Evolutionary conservation across 2,888 invertebrate species (phyloP).

Genomic region (Eupeodes latifasciatus): DNA sequence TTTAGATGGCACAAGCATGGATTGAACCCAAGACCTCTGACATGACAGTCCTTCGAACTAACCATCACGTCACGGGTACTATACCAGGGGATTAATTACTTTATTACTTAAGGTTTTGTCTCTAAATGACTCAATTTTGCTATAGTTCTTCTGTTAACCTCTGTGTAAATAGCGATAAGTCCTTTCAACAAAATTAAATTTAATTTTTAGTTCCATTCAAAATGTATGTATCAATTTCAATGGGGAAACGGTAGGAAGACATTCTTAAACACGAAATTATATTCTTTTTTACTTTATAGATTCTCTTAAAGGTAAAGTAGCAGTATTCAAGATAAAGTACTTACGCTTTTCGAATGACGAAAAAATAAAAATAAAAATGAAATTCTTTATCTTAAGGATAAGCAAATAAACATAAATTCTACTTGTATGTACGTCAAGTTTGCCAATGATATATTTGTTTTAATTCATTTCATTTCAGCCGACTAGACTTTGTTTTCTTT

Average conservation of each 20-base stretch:
- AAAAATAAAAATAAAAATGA: constrained; percentile 15
- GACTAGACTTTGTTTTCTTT: constrained; percentile 38
- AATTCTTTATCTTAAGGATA: constrained; percentile 31
- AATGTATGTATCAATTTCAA: constrained; percentile 42
- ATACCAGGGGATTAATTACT: too few relatives aligned
- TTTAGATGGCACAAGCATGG: too few relatives aligned
- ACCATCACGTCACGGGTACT: too few relatives aligned
- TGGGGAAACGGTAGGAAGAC: not conserved
- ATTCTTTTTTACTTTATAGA: constrained; percentile 38
- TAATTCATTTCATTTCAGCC: constrained; percentile 20
- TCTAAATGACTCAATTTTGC: too few relatives aligned
- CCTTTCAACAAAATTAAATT: constrained; percentile 33
- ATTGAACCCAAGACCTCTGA: too few relatives aligned
- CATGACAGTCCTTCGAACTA: too few relatives aligned
- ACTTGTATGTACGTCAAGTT: constrained; percentile 11
- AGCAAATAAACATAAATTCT: constrained; percentile 62
- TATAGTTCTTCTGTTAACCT: not conserved
- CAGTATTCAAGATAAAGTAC: not conserved
- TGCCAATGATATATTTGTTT: constrained; percentile 32
- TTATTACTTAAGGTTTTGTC: too few relatives aligned
- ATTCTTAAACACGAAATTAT: constrained; percentile 44
- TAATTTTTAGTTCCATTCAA: constrained; percentile 49
- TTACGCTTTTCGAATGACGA: not conserved
- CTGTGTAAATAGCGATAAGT: constrained; percentile 7
- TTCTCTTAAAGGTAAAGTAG: not conserved